phyloP scores from a whole-genome alignment of 2,113 vertebrate species.

The Petromus typicus region DNA sequence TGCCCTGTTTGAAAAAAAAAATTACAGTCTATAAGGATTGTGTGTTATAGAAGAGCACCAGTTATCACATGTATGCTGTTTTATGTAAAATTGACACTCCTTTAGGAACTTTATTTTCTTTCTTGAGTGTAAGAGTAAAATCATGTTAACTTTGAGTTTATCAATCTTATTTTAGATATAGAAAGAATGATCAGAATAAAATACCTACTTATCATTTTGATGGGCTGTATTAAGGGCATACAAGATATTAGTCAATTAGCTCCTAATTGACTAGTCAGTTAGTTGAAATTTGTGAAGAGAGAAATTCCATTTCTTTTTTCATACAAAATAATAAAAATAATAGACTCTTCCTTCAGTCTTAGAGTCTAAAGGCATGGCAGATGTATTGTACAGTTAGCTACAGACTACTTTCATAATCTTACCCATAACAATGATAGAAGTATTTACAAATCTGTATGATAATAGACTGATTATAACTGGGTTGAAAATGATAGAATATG shows the following conservation, averaged over 20 bases:
- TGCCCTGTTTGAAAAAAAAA: too few relatives aligned
- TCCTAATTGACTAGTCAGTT: too few relatives aligned
- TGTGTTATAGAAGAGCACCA: not conserved
- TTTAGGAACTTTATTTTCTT: conserved; percentile 36
- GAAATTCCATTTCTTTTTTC: too few relatives aligned
- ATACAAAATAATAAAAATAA: not conserved
- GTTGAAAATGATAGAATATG: conserved; percentile 48
- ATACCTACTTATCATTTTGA: not conserved
- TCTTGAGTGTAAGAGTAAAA: conserved; percentile 34
- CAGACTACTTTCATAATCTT: not conserved
- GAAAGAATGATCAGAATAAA: not conserved
- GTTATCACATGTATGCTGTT: not conserved
- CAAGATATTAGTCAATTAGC: not conserved
- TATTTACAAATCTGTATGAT: not conserved
- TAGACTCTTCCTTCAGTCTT: not conserved
- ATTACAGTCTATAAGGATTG: not conserved
- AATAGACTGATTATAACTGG: not conserved
- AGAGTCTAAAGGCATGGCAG: not conserved
- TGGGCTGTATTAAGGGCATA: not conserved
- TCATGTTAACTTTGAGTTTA: not conserved
- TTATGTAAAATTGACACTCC: not conserved
- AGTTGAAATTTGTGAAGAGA: not conserved
- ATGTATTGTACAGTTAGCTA: conserved; percentile 30
- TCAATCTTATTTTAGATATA: conserved; percentile 40
- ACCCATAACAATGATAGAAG: not conserved